Evolutionary conservation across 1,140 invertebrate genomes (phyloP).

Genomic region (Papilio glaucus): DNA sequence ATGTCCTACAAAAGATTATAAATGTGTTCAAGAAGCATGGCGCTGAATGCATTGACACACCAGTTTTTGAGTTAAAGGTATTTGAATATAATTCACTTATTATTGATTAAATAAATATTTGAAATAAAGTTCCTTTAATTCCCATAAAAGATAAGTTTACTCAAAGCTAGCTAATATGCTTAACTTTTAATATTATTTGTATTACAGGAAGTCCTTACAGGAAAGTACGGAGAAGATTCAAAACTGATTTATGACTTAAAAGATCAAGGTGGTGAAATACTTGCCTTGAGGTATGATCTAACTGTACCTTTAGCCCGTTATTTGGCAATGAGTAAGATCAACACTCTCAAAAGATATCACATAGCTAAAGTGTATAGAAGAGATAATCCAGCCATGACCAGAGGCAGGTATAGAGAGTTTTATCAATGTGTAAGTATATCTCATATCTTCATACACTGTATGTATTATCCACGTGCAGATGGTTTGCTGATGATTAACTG

Average conservation of each 20-base stretch:
- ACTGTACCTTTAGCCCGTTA: slow-evolving; percentile 99
- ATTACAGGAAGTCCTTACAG: slow-evolving; percentile 96
- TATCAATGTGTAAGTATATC: slow-evolving; percentile 97
- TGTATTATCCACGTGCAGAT: too few relatives aligned
- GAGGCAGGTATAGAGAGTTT: slow-evolving; percentile 98
- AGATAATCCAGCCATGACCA: slow-evolving; percentile 98
- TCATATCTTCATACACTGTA: not conserved
- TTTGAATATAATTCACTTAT: slow-evolving; percentile 19
- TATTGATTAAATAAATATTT: too few relatives aligned
- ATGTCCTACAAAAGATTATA: slow-evolving; percentile 95
- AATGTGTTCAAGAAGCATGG: slow-evolving; percentile 98
- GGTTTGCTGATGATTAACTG: too few relatives aligned
- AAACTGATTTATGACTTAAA: slow-evolving; percentile 99
- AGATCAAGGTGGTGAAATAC: slow-evolving; percentile 98
- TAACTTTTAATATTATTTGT: slow-evolving; percentile 17
- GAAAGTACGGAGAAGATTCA: slow-evolving; percentile 99
- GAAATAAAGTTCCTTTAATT: too few relatives aligned
- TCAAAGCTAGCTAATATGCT: not conserved
- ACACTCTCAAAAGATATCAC: slow-evolving; percentile 96
- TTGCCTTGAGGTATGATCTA: slow-evolving; percentile 95
- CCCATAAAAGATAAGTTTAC: too few relatives aligned
- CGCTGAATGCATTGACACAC: slow-evolving; percentile 99
- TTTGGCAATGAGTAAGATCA: slow-evolving; percentile 98
- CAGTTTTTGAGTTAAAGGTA: slow-evolving; percentile 99
- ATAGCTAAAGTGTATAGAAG: slow-evolving; percentile 98